Evolutionary conservation across 2,888 invertebrate genomes (phyloP), one percentile per base, ranked within the genome.

Genomic region (Monoplex corrugatus): DNA sequence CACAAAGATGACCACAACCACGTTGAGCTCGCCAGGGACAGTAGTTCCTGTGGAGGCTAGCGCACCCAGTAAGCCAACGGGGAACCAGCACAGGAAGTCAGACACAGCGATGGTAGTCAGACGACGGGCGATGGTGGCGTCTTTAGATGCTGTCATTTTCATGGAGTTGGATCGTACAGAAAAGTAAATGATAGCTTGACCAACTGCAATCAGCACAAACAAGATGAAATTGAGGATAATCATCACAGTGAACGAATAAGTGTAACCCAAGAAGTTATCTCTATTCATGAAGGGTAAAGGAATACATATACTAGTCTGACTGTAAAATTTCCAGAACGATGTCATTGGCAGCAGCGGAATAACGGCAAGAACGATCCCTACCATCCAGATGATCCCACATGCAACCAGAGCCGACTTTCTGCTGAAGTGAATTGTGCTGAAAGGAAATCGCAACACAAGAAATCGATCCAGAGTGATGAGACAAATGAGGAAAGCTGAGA

Each of bases 191-290:
- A 94, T 92, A 32, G 92, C 44, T 90, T 96, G 96, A 13, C 94
- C 94, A 89, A 75, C 32, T 88, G 87, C 40, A 8, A 96, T 95
- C 43, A 94, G 87, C 0, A 95, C 35, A 91, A 96, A 95, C n/a
- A 89, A 38, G 13, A 94, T 43, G 45, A 95, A 93, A 90, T 96
- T 96, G 45, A 94, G 91, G 68, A 94, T 91, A 72, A 95, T 93
- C 88, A 95, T 95, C 16, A 96, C 91, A 2, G 93, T 94, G 10
- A 95, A 93, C 8, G 94, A 93, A 89, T 95, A 96, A 83, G 95
- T 94, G 95, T 95, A 95, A 6, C 96, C 96, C 13, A 95, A 93
- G 0, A 94, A 93, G 50, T 92, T 91, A 82, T 93, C 92, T 35
- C 93, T 92, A 8, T 50, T 84, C 19, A 95, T 95, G 28, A 96